A percentile compares a stretch with the other conserved stretches of the same genome.
These are phyloP conservation scores for Antheraea mylitta DNA, from an alignment of 1,140 invertebrate genomes.

Conservation along the genomic window DNA sequence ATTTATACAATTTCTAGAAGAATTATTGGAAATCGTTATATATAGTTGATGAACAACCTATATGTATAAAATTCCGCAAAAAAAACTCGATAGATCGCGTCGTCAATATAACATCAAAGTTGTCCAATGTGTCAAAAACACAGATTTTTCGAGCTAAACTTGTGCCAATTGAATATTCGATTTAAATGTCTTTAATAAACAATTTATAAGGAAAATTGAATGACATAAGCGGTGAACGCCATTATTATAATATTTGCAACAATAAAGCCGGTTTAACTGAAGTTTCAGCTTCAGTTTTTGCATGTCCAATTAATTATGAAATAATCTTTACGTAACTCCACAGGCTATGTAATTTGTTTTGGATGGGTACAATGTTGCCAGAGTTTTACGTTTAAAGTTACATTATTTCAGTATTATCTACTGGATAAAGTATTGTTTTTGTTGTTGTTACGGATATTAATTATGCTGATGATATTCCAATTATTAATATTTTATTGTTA, in stretches of 20 bases:
- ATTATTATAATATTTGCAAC: neutral
- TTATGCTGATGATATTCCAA: no score
- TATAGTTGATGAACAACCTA: no score
- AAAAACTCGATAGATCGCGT: no score
- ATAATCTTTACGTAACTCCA: neutral
- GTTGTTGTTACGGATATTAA: no score
- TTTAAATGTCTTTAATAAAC: neutral
- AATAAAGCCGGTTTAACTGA: neutral
- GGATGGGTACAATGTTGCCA: neutral
- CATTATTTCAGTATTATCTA: neutral
- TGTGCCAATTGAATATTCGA: neutral
- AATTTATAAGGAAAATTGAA: neutral
- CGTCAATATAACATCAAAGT: no score
- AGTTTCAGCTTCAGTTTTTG: neutral
- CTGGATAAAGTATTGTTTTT: no score
- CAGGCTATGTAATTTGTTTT: neutral
- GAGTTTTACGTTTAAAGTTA: neutral
- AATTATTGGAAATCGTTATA: no score
- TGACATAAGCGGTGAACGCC: neutral
- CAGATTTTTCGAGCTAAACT: no score
- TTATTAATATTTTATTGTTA: no score
- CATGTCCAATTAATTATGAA: conserved; percentile 1
- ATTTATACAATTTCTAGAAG: no score
- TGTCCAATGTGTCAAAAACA: no score
- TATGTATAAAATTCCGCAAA: no score